These are phyloP conservation scores for Standfussiana lucernea DNA, from an alignment of 2,888 invertebrate genomes.

Conservation along the genomic window DNA sequence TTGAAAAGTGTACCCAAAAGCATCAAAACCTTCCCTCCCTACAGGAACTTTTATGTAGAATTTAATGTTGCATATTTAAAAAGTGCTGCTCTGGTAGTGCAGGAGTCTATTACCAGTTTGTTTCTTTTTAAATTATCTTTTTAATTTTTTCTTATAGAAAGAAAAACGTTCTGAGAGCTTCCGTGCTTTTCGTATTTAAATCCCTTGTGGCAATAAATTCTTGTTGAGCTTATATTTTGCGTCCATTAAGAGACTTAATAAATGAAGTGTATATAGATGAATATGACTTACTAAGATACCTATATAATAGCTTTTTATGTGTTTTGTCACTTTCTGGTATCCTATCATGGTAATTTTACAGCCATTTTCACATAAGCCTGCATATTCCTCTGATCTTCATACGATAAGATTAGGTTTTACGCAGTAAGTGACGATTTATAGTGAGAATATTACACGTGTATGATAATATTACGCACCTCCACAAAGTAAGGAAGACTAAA, in stretches of 20 bases:
- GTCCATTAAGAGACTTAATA: neutral
- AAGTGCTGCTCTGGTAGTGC: constrained; percentile 69
- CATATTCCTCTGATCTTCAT: neutral
- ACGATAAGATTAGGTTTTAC: neutral
- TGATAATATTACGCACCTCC: neutral
- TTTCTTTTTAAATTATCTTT: constrained; percentile 22
- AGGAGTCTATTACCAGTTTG: constrained; percentile 47
- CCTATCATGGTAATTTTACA: neutral
- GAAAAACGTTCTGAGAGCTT: constrained; percentile 35
- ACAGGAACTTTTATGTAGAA: constrained; percentile 78
- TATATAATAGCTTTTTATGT: neutral
- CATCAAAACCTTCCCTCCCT: constrained; percentile 73
- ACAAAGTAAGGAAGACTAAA: constrained; percentile 14
- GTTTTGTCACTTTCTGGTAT: neutral
- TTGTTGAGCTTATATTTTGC: constrained; percentile 6
- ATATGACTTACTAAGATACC: neutral
- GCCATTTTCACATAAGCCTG: neutral
- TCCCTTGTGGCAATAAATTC: constrained; percentile 27
- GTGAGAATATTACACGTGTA: neutral
- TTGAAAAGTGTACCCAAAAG: constrained; percentile 77
- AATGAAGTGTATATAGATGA: too few relatives aligned
- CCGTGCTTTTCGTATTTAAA: constrained; percentile 27
- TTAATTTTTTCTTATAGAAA: constrained; percentile 12
- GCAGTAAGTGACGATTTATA: neutral
- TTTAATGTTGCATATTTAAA: constrained; percentile 81